phyloP scores from a whole-genome alignment of 2,113 vertebrate genomes.

The Chaetops frenatus region DNA sequence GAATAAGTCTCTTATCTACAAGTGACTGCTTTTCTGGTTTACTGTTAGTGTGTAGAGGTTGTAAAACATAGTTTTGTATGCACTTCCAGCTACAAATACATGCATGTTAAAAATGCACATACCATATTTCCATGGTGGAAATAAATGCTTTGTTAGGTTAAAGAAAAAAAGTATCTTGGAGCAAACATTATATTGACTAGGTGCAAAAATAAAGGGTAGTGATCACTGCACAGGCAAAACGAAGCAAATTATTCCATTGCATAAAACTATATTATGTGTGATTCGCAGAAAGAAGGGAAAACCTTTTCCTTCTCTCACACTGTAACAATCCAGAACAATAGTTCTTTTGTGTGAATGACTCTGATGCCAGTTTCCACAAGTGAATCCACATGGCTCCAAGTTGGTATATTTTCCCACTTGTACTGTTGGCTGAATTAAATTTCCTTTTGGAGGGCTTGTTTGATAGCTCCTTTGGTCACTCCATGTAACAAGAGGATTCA shows the following conservation, averaged over 20 bases:
- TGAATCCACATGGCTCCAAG: neutral
- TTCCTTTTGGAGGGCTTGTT: neutral
- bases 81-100: neutral
- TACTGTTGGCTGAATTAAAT: neutral
- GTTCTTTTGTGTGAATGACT: neutral
- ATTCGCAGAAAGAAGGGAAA: neutral
- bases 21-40: neutral
- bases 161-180: neutral
- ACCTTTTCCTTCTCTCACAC: neutral
- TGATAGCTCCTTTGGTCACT: neutral
- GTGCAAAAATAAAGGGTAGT: conserved; percentile 23
- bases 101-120: neutral
- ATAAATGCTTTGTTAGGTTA: neutral
- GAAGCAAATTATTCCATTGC: neutral
- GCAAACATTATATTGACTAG: conserved; percentile 9
- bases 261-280: neutral
- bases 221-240: conserved; percentile 3
- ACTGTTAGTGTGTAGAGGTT: neutral
- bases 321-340: neutral
- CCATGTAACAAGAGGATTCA: neutral
- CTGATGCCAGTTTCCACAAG: neutral
- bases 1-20: neutral
- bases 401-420: neutral
- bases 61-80: neutral
- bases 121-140: neutral